phyloP scores from a whole-genome alignment of 37 sponge, comb jelly and placozoan genomes.

The Amphimedon queenslandica region DNA sequence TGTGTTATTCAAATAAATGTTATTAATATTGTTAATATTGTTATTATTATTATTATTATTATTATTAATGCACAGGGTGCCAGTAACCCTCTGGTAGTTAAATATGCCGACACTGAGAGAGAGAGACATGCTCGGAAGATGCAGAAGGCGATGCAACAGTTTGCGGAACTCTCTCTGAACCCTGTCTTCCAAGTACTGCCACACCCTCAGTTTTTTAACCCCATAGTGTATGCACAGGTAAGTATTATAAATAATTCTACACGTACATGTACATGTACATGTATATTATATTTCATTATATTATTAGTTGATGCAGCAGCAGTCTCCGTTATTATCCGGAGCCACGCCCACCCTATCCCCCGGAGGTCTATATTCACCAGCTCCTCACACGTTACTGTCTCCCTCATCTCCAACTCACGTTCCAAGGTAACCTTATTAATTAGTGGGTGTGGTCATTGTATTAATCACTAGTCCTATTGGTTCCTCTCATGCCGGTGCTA shows the following conservation, averaged over 20 bases:
- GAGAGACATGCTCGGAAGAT: constrained; percentile 73
- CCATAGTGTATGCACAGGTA: constrained; percentile 51
- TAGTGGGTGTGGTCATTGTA: too few relatives aligned
- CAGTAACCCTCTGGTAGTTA: constrained; percentile 82
- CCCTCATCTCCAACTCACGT: constrained; percentile 4
- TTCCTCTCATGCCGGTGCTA: constrained; percentile 5
- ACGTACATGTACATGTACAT: too few relatives aligned
- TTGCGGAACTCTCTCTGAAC: constrained; percentile 60
- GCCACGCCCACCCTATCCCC: not conserved
- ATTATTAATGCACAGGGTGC: constrained; percentile 61
- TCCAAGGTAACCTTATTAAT: too few relatives aligned
- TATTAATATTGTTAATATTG: too few relatives aligned
- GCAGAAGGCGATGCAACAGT: constrained; percentile 86
- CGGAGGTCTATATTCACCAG: not conserved
- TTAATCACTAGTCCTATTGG: not conserved
- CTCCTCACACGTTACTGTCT: not conserved
- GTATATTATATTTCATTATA: too few relatives aligned
- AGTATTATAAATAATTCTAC: not conserved
- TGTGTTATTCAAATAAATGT: too few relatives aligned
- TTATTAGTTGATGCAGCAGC: not conserved
- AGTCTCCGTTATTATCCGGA: too few relatives aligned
- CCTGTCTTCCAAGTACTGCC: constrained; percentile 31
- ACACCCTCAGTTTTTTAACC: constrained; percentile 9
- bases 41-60: too few relatives aligned
- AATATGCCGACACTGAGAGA: constrained; percentile 89